Conservation (phyloP, 2,113 vertebrate species). For the Nerophis lumbriciformis region DNA sequence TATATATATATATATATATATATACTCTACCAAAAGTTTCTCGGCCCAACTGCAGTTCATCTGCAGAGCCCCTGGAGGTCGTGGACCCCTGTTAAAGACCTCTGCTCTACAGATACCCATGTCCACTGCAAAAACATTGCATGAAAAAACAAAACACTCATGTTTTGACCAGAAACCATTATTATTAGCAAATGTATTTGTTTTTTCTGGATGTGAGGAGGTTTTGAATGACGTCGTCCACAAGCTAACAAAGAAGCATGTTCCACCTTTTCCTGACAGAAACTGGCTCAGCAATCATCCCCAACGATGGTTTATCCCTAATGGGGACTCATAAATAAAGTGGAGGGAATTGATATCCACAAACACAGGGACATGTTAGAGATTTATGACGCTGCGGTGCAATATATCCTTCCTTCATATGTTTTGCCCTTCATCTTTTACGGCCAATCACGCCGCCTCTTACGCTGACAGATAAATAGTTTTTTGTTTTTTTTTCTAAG, state of each 20-base stretch:
- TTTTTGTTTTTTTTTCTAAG: conserved; percentile 7
- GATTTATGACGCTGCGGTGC: conserved; percentile 55
- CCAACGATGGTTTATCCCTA: conserved; percentile 47
- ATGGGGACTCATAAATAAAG: conserved; percentile 65
- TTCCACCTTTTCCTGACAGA: conserved; percentile 13
- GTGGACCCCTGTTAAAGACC: too few relatives aligned
- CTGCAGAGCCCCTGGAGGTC: too few relatives aligned
- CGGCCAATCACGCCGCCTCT: conserved; percentile 20
- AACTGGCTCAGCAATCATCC: conserved; percentile 42
- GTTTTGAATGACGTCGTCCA: too few relatives aligned
- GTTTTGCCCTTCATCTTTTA: conserved; percentile 38
- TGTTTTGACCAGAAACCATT: too few relatives aligned
- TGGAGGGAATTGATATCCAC: conserved; percentile 64
- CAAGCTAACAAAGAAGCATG: not conserved
- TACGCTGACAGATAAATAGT: conserved; percentile 24
- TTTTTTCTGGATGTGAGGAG: too few relatives aligned
- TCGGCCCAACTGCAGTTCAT: too few relatives aligned
- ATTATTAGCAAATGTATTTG: too few relatives aligned
- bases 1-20: too few relatives aligned
- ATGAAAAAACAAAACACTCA: too few relatives aligned
- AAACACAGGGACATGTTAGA: conserved; percentile 41
- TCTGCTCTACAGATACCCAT: too few relatives aligned
- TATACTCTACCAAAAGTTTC: too few relatives aligned
- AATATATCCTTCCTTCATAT: conserved; percentile 52
- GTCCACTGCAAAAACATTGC: too few relatives aligned